These are phyloP conservation scores for Rutilus rutilus DNA, from an alignment of 2,113 vertebrate genomes.

Conservation along the genomic window DNA sequence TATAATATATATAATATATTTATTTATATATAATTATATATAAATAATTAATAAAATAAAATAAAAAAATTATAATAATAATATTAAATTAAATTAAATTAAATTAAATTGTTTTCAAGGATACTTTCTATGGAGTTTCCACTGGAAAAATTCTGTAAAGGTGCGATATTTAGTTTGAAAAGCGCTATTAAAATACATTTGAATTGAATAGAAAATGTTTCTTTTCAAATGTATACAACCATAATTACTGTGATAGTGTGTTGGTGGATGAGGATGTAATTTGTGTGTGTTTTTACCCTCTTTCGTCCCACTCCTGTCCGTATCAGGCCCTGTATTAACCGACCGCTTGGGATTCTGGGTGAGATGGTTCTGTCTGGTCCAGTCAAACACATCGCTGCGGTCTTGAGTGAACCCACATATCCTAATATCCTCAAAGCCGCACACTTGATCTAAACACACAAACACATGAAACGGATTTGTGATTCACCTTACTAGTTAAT, in stretches of 20 bases:
- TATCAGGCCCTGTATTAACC: slow-evolving; percentile 90
- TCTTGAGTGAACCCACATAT: slow-evolving; percentile 96
- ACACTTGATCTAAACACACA: slow-evolving; percentile 83
- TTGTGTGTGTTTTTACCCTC: slow-evolving; percentile 78
- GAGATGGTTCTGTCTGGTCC: slow-evolving; percentile 92
- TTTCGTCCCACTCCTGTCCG: slow-evolving; percentile 88
- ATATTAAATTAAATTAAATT: too few species aligned
- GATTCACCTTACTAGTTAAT: neutral
- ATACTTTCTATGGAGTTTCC: neutral
- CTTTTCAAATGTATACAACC: neutral
- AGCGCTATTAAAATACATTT: neutral
- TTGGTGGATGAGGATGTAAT: too few species aligned
- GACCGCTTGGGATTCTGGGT: slow-evolving; percentile 94
- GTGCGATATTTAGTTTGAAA: neutral
- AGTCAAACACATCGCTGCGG: slow-evolving; percentile 91
- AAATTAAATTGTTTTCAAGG: neutral
- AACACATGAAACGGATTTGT: neutral
- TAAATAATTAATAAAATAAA: too few species aligned
- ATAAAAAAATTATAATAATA: too few species aligned
- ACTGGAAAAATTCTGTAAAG: neutral
- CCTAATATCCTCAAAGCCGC: slow-evolving; percentile 91
- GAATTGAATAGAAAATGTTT: neutral
- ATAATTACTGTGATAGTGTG: neutral
- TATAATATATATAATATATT: too few species aligned
- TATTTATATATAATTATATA: too few species aligned